A percentile compares a stretch with the other conserved stretches of the same genome.
Evolutionary conservation across 2,113 vertebrate species (phyloP).

Genomic region (Takifugu flavidus): DNA sequence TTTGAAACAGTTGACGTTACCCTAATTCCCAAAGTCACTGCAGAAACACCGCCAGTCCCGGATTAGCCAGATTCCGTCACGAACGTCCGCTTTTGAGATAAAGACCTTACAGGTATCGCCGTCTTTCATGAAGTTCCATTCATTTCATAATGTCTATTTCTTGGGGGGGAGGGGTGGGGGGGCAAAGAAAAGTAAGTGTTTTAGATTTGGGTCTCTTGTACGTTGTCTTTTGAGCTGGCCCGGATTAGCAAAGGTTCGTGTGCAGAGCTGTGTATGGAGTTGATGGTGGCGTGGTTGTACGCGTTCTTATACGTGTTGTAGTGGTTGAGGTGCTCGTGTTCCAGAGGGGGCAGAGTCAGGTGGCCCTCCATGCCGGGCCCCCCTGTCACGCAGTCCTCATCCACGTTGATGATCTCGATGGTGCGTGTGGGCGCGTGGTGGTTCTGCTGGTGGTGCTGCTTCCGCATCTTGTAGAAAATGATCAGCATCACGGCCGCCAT

Average conservation of each 20-base stretch:
- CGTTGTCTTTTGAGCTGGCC: conserved; percentile 99
- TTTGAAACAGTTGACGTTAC: conserved; percentile 97
- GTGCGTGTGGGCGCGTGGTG: conserved; percentile 93
- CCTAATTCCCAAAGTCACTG: conserved; percentile 92
- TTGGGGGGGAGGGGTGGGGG: too few species aligned
- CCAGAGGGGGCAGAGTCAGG: conserved; percentile 92
- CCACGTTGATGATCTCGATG: conserved; percentile 98
- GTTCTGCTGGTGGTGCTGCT: conserved; percentile 97
- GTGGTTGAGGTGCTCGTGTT: conserved; percentile 99
- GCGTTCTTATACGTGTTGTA: conserved; percentile 97
- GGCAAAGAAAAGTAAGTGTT: neutral
- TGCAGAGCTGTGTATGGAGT: conserved; percentile 99
- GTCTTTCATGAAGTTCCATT: conserved; percentile 54
- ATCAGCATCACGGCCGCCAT: conserved; percentile 99
- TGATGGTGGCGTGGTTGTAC: conserved; percentile 98
- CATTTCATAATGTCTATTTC: conserved; percentile 52
- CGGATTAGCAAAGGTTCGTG: conserved; percentile 99
- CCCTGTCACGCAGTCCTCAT: conserved; percentile 93
- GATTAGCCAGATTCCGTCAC: conserved; percentile 63
- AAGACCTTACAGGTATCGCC: conserved; percentile 44
- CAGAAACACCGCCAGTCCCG: conserved; percentile 80
- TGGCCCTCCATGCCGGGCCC: conserved; percentile 93
- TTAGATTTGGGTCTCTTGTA: conserved; percentile 99
- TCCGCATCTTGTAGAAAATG: conserved; percentile 99
- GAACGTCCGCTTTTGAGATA: conserved; percentile 63